phyloP scores from a whole-genome alignment of 2,797 vertebrate species.

The Gymnopithys bicolor region DNA sequence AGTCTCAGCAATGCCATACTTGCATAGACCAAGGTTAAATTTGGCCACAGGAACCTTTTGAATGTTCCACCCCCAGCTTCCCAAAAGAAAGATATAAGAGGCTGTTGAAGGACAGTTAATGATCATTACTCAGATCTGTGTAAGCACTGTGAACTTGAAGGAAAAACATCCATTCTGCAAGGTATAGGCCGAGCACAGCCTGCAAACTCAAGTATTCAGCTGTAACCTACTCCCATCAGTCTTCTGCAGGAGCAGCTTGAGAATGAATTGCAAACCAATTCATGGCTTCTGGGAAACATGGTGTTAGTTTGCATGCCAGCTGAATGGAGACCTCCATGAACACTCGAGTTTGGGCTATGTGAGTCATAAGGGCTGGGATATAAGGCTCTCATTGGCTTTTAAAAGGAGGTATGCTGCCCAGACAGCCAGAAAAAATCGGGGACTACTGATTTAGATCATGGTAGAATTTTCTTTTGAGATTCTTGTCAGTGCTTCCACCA shows the following conservation, averaged over 20 bases:
- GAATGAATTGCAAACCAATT: background rate
- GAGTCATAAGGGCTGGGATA: background rate
- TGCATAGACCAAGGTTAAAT: background rate
- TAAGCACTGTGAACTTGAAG: background rate
- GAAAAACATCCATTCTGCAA: background rate
- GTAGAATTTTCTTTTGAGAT: conserved; percentile 39
- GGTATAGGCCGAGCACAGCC: background rate
- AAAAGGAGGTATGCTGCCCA: background rate
- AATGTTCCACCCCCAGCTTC: background rate
- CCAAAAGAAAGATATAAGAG: background rate
- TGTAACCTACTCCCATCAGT: background rate
- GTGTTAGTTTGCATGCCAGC: background rate
- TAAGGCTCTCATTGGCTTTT: background rate
- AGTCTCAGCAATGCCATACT: background rate
- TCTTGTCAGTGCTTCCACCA: conserved; percentile 36
- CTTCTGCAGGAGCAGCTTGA: background rate
- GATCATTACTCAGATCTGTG: background rate
- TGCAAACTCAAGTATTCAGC: background rate
- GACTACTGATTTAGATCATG: conserved; percentile 8
- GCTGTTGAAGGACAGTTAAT: background rate
- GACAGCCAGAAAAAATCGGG: background rate
- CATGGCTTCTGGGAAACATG: background rate
- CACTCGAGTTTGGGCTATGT: background rate
- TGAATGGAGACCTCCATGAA: background rate
- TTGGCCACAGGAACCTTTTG: background rate